phyloP scores from a whole-genome alignment of 2,113 vertebrate genomes.

The Atrichornis clamosus region DNA sequence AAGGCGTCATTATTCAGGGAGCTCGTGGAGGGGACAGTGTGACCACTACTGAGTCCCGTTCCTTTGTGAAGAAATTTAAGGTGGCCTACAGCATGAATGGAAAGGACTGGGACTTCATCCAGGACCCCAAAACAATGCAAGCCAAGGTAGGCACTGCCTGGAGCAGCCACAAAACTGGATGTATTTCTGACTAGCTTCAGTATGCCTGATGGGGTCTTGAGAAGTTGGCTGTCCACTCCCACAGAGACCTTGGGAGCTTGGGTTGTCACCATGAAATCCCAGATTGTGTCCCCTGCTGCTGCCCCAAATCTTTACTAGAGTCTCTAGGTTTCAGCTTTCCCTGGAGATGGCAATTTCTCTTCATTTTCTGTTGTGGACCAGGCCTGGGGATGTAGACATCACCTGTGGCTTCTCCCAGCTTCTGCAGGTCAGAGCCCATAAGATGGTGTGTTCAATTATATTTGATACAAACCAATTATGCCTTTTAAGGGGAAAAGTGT shows the following conservation, averaged over 20 bases:
- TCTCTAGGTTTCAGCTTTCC: not conserved
- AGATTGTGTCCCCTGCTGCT: not conserved
- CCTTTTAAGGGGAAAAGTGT: not conserved
- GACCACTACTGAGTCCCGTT: constrained; percentile 84
- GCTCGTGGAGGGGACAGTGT: constrained; percentile 90
- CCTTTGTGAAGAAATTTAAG: constrained; percentile 95
- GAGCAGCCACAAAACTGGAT: not conserved
- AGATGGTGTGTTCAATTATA: not conserved
- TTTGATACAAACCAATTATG: not conserved
- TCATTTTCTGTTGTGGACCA: not conserved
- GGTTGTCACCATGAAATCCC: not conserved
- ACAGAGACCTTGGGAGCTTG: not conserved
- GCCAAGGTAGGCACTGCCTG: constrained; percentile 81
- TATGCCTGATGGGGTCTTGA: not conserved
- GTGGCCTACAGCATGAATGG: constrained; percentile 91
- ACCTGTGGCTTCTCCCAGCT: not conserved
- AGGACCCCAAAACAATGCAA: constrained; percentile 85
- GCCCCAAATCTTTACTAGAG: not conserved
- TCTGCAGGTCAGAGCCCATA: not conserved
- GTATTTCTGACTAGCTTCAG: not conserved
- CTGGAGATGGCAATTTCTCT: not conserved
- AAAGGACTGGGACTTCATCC: constrained; percentile 90
- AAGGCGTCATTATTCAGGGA: constrained; percentile 93
- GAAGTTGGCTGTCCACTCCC: not conserved
- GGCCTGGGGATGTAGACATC: not conserved